phyloP scores from a whole-genome alignment of 2,888 invertebrate genomes.

The Cactoblastis cactorum region DNA sequence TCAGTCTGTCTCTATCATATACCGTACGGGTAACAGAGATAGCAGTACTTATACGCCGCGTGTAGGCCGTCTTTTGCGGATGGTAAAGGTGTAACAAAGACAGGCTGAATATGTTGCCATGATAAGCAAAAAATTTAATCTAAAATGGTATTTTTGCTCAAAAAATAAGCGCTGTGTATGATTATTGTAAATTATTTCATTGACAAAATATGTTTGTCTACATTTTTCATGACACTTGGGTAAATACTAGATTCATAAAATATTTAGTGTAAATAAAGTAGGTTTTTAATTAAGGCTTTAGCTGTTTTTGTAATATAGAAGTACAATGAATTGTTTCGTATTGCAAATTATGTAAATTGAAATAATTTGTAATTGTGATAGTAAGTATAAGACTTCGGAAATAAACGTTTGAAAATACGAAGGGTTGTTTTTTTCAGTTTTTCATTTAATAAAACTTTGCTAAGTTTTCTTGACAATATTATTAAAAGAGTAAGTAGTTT shows the following conservation, averaged over 20 bases:
- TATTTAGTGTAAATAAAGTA: no score
- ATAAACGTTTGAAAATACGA: conserved; percentile 22
- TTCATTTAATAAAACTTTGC: background rate
- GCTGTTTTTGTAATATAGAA: background rate
- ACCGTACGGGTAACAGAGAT: no score
- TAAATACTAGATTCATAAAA: background rate
- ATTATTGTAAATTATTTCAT: background rate
- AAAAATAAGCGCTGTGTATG: background rate
- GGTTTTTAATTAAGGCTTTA: background rate
- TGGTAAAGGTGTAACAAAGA: no score
- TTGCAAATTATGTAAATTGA: conserved; percentile 1
- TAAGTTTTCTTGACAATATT: no score
- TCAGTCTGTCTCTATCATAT: no score
- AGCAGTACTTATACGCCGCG: no score
- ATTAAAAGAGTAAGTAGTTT: no score
- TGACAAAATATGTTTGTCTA: background rate
- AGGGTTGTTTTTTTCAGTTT: background rate
- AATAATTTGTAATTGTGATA: conserved; percentile 44
- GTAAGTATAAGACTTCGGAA: conserved; percentile 39
- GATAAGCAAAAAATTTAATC: no score
- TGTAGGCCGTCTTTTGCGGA: no score
- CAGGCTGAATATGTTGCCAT: no score
- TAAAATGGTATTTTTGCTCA: background rate
- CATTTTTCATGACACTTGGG: background rate
- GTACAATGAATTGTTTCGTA: background rate